A percentile compares a stretch with the other conserved stretches of the same genome.
phyloP scores from a whole-genome alignment of 2,113 vertebrate genomes.

The Cyanocitta stelleri region DNA sequence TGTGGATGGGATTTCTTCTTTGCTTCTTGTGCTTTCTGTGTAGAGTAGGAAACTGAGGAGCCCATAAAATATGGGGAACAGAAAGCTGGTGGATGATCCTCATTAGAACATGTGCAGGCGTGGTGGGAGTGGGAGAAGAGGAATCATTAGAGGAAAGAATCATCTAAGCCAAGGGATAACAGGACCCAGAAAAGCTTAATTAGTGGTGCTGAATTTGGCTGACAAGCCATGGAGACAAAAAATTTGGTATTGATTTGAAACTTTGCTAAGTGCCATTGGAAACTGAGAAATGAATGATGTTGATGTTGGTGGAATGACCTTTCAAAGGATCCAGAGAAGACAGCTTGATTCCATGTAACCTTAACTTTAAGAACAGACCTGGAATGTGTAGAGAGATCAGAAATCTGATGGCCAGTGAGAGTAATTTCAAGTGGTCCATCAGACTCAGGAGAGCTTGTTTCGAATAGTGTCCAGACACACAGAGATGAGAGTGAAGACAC shows the following conservation, averaged over 20 bases:
- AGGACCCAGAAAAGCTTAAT: background rate
- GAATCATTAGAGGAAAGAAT: background rate
- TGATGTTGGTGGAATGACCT: background rate
- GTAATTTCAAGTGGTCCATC: background rate
- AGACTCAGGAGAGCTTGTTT: background rate
- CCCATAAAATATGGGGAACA: background rate
- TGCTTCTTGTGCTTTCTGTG: background rate
- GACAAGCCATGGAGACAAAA: background rate
- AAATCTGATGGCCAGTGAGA: background rate
- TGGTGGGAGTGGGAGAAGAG: background rate
- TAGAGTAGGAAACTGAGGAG: background rate
- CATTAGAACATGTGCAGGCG: background rate
- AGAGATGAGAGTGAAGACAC: background rate
- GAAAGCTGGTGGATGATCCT: background rate
- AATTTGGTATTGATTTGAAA: background rate
- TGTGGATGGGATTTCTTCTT: background rate
- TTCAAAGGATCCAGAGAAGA: background rate
- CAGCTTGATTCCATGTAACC: background rate
- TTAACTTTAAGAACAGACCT: background rate
- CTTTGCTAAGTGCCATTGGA: background rate
- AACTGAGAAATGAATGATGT: background rate
- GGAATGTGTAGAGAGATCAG: background rate
- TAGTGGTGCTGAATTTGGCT: background rate
- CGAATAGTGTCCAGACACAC: background rate
- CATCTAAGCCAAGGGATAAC: background rate